Base-by-base conservation (phyloP, 1,140 invertebrate species). In the Odontomachus brunneus region DNA sequence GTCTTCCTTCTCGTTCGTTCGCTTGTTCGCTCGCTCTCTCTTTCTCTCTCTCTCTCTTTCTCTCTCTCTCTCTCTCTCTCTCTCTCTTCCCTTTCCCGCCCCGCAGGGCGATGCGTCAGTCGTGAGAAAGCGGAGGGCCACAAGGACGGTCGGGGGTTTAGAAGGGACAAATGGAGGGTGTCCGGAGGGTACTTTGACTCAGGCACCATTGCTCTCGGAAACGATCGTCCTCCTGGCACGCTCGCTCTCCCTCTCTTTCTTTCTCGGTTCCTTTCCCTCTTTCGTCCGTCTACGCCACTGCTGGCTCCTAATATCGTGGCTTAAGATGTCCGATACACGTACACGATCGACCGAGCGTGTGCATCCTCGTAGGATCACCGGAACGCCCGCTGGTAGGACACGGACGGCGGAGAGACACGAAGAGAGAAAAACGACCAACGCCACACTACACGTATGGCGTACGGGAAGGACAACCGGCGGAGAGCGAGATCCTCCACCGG, bases 81-180 rank as follows among this genome's bases (percentile, higher is more conserved):
- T 26, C 51, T 11, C 19, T 67, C 51, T 83, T 59, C 78, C 44
- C 67, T 24, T 51, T 83, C 71, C 74, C 67, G 73, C 88, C 63
- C 75, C 55, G 78, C 71, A 84, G 82, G 59, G 73, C 83, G 83
- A 85, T 88, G 86, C 86, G 83, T 88, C 86, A 85, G 78, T 85
- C 74, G 80, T 88, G 83, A 88, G 87, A 88, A 84, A 88, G 71
- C 72, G 67, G 60, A 75, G 78, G 85, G 62, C 84, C 53, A 84
- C 82, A 73, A 69, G 51, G 81, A 80, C 75, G 75, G 69, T 53
- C 65, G 84, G 71, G 82, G 84, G 81, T 86, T 86, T 60, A 72
- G 69, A 71, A 84, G 85, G 82, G 86, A 87, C 86, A 88, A 88
- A 87, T 84, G 83, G 83, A 87, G 87, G 85, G 87, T 88, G 87